These are phyloP conservation scores for Rhinolophus sinicus DNA, from an alignment of 2,113 vertebrate genomes.

Conservation along the genomic window DNA sequence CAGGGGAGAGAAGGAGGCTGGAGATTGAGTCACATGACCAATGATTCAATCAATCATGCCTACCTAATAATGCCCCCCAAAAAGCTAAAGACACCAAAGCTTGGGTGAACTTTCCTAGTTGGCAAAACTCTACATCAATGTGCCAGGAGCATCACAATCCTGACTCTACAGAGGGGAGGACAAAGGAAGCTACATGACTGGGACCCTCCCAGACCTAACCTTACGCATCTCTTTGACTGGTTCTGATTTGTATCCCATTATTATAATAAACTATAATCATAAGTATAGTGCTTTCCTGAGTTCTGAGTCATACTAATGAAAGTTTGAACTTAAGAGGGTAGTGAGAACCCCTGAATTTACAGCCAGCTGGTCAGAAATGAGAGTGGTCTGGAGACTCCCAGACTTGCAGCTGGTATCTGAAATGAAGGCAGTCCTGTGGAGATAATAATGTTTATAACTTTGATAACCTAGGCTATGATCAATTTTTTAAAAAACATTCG, in stretches of 20 bases:
- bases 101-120: not conserved
- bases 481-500: not conserved
- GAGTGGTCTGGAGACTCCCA: not conserved
- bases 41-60: not conserved
- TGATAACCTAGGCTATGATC: not conserved
- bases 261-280: not conserved
- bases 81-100: not conserved
- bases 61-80: not conserved
- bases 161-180: not conserved
- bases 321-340: not conserved
- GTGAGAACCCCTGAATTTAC: not conserved
- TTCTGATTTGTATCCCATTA: not conserved
- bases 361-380: not conserved
- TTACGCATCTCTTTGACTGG: not conserved
- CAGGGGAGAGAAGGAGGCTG: not conserved
- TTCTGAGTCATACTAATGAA: not conserved
- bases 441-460: not conserved
- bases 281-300: not conserved
- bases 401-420: not conserved
- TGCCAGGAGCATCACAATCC: not conserved
- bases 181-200: not conserved
- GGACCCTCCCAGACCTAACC: not conserved
- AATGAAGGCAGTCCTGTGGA: not conserved
- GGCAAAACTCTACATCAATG: not conserved
- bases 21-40: not conserved